These are phyloP conservation scores for Gortyna flavago DNA, from an alignment of 2,888 invertebrate species.

Conservation along the genomic window DNA sequence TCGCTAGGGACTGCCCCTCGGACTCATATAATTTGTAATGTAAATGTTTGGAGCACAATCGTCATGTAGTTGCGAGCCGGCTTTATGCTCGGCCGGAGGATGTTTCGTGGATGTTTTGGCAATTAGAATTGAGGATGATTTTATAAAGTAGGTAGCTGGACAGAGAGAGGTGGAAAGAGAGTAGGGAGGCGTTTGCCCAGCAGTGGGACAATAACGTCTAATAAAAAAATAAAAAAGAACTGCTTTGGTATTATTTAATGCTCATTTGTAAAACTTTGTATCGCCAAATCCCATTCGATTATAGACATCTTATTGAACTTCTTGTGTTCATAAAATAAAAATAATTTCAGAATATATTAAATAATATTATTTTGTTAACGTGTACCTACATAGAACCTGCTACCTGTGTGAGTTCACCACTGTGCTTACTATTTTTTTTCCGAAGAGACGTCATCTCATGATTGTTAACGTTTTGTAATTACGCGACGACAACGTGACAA, in stretches of 20 bases:
- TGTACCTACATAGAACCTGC: neutral
- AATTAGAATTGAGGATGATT: conserved; percentile 33
- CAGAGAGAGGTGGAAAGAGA: too few relatives aligned
- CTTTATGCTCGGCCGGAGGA: conserved; percentile 33
- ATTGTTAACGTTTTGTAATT: neutral
- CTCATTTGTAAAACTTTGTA: neutral
- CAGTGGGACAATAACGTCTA: too few relatives aligned
- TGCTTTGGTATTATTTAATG: too few relatives aligned
- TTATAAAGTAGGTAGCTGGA: neutral
- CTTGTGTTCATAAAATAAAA: neutral
- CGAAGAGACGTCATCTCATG: neutral
- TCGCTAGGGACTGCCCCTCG: conserved; percentile 72
- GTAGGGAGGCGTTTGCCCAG: too few relatives aligned
- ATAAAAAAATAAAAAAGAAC: too few relatives aligned
- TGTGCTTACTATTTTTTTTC: neutral
- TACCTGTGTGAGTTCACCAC: neutral
- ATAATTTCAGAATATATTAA: neutral
- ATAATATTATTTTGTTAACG: neutral
- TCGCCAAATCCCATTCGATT: neutral
- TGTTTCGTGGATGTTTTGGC: conserved; percentile 17
- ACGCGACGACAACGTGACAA: neutral
- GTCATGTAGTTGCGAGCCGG: conserved; percentile 39
- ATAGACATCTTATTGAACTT: neutral
- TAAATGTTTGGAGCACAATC: conserved; percentile 60
- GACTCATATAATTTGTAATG: conserved; percentile 78